Conservation (phyloP, 2,797 vertebrate genomes). For the Amblyraja radiata region DNA sequence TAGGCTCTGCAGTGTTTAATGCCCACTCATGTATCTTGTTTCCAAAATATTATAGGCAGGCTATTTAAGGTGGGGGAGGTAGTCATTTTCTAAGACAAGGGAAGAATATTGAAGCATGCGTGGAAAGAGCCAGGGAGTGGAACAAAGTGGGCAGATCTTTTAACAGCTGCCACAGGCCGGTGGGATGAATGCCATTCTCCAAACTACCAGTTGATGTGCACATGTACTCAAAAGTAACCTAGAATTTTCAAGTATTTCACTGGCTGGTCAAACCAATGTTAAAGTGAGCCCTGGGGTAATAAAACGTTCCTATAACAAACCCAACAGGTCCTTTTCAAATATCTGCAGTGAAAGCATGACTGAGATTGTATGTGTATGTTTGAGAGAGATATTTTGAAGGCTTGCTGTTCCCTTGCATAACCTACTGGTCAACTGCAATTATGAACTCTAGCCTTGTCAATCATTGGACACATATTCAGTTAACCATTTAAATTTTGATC, state of each 20-base stretch:
- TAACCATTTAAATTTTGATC: neutral
- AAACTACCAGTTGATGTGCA: neutral
- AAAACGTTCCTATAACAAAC: neutral
- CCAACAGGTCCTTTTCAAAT: neutral
- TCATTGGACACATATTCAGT: neutral
- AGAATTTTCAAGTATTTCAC: neutral
- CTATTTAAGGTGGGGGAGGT: neutral
- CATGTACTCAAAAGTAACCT: neutral
- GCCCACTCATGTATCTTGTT: neutral
- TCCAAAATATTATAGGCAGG: neutral
- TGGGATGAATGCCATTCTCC: neutral
- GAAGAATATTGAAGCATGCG: neutral
- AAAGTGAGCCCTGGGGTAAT: neutral
- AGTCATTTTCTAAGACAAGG: neutral
- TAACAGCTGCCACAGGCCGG: neutral
- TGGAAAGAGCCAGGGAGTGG: neutral
- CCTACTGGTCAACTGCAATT: neutral
- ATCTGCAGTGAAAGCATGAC: neutral
- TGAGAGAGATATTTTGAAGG: neutral
- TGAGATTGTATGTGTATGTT: neutral
- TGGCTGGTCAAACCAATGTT: neutral
- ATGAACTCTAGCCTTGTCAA: neutral
- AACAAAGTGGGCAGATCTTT: neutral
- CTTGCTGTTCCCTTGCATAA: neutral
- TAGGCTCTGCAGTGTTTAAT: neutral